These are phyloP conservation scores for Calephelis nemesis DNA, from an alignment of 1,140 invertebrate genomes.

Conservation along the genomic window DNA sequence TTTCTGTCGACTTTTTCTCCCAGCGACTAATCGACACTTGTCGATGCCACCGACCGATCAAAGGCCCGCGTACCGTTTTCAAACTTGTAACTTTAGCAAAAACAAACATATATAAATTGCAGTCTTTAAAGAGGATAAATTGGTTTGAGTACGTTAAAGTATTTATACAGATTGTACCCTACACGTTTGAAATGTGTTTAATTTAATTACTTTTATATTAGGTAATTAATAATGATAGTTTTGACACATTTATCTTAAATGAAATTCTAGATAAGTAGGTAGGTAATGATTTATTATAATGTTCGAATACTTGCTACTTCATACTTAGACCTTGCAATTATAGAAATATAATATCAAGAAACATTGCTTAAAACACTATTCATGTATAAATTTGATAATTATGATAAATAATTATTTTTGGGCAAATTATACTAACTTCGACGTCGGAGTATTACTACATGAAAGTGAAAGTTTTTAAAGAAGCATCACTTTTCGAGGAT, in stretches of 20 bases:
- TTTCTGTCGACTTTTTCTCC: conserved; percentile 56
- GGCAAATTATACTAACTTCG: too few species aligned
- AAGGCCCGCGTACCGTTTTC: conserved; percentile 34
- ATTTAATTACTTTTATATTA: neutral
- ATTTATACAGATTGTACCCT: neutral
- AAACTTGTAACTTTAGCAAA: conserved; percentile 5
- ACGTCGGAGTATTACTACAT: too few species aligned
- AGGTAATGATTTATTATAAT: too few species aligned
- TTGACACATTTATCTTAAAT: neutral
- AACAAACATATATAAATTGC: conserved; percentile 8
- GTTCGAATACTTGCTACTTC: too few species aligned
- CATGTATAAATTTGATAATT: too few species aligned
- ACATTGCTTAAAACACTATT: too few species aligned
- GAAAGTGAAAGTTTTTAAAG: too few species aligned
- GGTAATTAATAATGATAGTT: neutral
- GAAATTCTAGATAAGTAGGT: too few species aligned
- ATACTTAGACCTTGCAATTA: too few species aligned
- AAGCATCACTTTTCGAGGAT: too few species aligned
- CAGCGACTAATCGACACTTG: conserved; percentile 56
- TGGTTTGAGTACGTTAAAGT: neutral
- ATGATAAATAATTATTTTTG: too few species aligned
- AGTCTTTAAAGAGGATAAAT: neutral
- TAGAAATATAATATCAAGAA: too few species aligned
- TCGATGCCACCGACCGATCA: conserved; percentile 44
- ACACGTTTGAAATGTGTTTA: neutral